These are phyloP conservation scores for Telmatherina bonti DNA, from an alignment of 2,797 vertebrate species.

Conservation along the genomic window DNA sequence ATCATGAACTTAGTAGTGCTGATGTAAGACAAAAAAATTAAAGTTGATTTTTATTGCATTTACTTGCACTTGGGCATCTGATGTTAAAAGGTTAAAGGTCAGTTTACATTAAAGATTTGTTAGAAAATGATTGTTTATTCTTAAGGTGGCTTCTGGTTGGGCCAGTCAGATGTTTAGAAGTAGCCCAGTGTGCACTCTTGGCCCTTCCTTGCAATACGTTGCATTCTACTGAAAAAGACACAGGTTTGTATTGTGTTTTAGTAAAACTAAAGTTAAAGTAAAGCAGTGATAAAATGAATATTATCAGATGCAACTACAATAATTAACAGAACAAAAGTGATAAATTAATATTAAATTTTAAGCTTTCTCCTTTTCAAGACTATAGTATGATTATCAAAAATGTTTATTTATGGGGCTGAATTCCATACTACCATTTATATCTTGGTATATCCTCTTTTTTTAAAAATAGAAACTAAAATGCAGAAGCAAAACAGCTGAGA, in stretches of 20 bases:
- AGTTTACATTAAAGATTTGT: no score
- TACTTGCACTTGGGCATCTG: no score
- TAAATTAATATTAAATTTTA: background rate
- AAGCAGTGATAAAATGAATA: background rate
- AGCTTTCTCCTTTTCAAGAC: background rate
- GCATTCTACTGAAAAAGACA: no score
- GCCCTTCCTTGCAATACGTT: no score
- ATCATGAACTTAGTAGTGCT: no score
- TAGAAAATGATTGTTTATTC: no score
- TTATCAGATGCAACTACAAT: background rate
- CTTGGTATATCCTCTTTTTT: background rate
- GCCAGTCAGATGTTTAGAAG: no score
- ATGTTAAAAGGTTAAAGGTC: no score
- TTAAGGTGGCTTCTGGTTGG: no score
- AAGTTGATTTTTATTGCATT: no score
- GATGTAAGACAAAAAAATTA: no score
- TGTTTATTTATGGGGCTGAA: background rate
- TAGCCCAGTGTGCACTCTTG: no score
- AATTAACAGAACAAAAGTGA: background rate
- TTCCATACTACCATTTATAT: background rate
- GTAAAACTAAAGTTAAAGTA: background rate
- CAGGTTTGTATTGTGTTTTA: background rate
- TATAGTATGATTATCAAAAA: background rate
- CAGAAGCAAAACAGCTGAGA: conserved; percentile 14
- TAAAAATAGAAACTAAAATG: background rate